Conservation (phyloP, 37 sponge, comb jelly and placozoan species). For the Aphrocallistes beatrix region DNA sequence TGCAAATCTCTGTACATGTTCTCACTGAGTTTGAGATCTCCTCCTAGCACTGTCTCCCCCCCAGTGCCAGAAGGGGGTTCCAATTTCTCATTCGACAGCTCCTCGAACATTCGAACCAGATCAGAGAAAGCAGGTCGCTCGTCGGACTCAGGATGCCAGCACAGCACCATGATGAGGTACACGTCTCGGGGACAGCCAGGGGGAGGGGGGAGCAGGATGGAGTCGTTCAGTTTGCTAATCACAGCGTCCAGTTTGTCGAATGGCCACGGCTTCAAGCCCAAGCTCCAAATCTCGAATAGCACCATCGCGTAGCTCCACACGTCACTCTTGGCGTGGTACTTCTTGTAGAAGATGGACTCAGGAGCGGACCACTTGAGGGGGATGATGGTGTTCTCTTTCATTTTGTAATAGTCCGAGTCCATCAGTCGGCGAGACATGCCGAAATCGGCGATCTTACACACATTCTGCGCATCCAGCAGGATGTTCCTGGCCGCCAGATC, state of each 20-base stretch:
- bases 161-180: background rate
- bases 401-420: background rate
- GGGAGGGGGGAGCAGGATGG: background rate
- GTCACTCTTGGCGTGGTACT: background rate
- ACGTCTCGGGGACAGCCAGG: background rate
- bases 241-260: background rate
- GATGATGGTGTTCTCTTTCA: background rate
- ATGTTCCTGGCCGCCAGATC: conserved; percentile 5
- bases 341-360: background rate
- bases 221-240: background rate
- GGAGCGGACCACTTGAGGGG: conserved; percentile 2
- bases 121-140: background rate
- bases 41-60: background rate
- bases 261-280: background rate
- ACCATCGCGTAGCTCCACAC: conserved; percentile 7
- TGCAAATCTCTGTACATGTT: background rate
- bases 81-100: background rate
- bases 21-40: background rate
- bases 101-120: background rate
- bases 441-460: conserved; percentile 6
- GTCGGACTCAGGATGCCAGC: background rate
- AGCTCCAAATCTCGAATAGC: conserved; percentile 16
- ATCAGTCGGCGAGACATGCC: conserved; percentile 1
- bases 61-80: background rate
- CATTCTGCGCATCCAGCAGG: background rate